Base-by-base conservation (phyloP, 92 coral and sea anemone genomes). In the Heliopora coerulea region DNA sequence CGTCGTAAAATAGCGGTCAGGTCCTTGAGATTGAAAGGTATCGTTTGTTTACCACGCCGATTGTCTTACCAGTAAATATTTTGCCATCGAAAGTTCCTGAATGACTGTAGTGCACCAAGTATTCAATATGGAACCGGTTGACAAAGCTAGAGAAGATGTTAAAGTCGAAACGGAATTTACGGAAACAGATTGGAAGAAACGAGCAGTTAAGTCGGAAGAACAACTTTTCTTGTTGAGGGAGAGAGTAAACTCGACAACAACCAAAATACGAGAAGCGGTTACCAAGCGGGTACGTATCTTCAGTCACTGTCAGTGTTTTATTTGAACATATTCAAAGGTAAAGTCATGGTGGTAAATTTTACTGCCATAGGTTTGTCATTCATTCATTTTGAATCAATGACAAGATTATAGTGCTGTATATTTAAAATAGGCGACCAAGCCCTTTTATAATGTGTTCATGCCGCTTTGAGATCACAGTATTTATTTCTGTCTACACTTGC, bases 201-300 rank as follows among this genome's bases (percentile, higher is more conserved):
- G 63, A 28, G 31, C 77, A 24, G 18, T 70, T 3, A 63, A 70
- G 19, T 58, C 31, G 0, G 62, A 70, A 54, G 77, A 70, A 14
- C 49, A 70, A 31, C 23, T 70, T 49, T 50, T 13, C 5, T 1
- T 29, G 12, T 52, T 70, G 27, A 18, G 63, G 18, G 77, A 70
- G 54, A 52, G 77, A 34, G 77, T 70, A 0, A 70, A 70, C 35
- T 70, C 77, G 0, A 62, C 52, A 20, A 70, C 77, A 15, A 48
- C 63, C 17, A 70, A 54, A 70, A 70, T 70, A 30, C 77, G 77
- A 8, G 77, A 70, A 8, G 63, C 50, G 0, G 77, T 70, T 23
- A 52, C 77, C 9, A n/a, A 70, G 42, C 44, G 63, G 63, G 77
- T 70, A 70, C 21, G 75, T 44, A 49, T 50, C 31, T 14, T 1